These are phyloP conservation scores for Apostichopus californicus DNA, from an alignment of 35 echinoderm and acorn worm genomes.

Conservation along the genomic window DNA sequence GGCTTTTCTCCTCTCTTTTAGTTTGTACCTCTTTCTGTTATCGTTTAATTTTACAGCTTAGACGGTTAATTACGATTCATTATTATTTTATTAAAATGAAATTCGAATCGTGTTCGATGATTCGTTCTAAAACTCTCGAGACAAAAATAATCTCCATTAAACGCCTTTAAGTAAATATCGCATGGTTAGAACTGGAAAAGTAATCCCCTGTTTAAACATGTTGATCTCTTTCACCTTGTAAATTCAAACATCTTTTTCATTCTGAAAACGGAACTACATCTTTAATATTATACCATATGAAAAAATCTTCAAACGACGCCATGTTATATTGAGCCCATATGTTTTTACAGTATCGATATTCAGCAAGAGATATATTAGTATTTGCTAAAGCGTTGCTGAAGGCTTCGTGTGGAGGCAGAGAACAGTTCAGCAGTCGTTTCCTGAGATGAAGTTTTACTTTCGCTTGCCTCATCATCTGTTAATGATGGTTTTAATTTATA, in stretches of 20 bases:
- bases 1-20: constrained; percentile 16
- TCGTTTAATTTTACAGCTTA: constrained; percentile 1
- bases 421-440: constrained; percentile 21
- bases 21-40: constrained; percentile 16
- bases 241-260: constrained; percentile 60
- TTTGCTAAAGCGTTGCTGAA: constrained; percentile 45
- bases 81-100: background rate
- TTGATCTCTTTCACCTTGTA: constrained; percentile 31
- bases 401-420: constrained; percentile 36
- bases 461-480: background rate
- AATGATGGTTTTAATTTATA: constrained; percentile 20
- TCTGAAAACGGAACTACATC: constrained; percentile 54
- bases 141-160: background rate
- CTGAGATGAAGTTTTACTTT: background rate
- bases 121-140: background rate
- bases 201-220: constrained; percentile 62
- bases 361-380: background rate
- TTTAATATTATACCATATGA: constrained; percentile 37
- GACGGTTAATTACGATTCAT: background rate
- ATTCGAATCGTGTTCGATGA: too few relatives aligned
- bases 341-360: constrained; percentile 43
- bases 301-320: constrained; percentile 50
- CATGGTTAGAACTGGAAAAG: constrained; percentile 49
- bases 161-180: constrained; percentile 32
- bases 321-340: constrained; percentile 42